Conservation (phyloP, 2,888 invertebrate species). For the Crossocerus cetratus region DNA sequence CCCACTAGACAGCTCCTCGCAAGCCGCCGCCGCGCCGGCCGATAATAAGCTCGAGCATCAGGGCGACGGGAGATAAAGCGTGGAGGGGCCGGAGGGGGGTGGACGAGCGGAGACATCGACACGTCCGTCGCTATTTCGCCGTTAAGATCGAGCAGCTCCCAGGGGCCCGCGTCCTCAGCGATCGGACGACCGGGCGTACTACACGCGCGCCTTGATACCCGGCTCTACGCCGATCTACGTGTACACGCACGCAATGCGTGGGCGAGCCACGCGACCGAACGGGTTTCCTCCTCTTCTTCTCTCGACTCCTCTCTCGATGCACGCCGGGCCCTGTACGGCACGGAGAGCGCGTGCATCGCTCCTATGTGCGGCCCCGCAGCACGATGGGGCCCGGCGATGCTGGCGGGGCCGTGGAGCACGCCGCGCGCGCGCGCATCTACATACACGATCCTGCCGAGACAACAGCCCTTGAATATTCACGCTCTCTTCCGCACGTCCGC, state of each 20-base stretch:
- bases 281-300: slow-evolving; percentile 63
- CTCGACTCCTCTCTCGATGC: slow-evolving; percentile 28
- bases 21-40: slow-evolving; percentile 27
- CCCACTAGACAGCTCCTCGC: slow-evolving; percentile 36
- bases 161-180: background rate
- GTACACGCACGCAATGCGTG: slow-evolving; percentile 69
- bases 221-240: slow-evolving; percentile 16
- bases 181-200: too few species aligned
- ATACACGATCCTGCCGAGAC: slow-evolving; percentile 28
- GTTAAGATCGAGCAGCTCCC: slow-evolving; percentile 54
- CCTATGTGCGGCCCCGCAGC: slow-evolving; percentile 42
- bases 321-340: slow-evolving; percentile 24
- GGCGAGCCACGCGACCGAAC: slow-evolving; percentile 76
- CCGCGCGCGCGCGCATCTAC: background rate
- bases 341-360: slow-evolving; percentile 37
- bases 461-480: slow-evolving; percentile 55
- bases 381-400: slow-evolving; percentile 28
- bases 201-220: too few species aligned
- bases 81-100: slow-evolving; percentile 5
- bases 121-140: slow-evolving; percentile 47
- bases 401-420: background rate
- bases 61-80: slow-evolving; percentile 35
- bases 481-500: slow-evolving; percentile 38
- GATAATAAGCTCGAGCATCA: slow-evolving; percentile 52
- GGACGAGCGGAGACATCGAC: slow-evolving; percentile 38